Evolutionary conservation across 2,797 vertebrate genomes (phyloP), one percentile per base, ranked within the genome.

Genomic region (Cuculus canorus): DNA sequence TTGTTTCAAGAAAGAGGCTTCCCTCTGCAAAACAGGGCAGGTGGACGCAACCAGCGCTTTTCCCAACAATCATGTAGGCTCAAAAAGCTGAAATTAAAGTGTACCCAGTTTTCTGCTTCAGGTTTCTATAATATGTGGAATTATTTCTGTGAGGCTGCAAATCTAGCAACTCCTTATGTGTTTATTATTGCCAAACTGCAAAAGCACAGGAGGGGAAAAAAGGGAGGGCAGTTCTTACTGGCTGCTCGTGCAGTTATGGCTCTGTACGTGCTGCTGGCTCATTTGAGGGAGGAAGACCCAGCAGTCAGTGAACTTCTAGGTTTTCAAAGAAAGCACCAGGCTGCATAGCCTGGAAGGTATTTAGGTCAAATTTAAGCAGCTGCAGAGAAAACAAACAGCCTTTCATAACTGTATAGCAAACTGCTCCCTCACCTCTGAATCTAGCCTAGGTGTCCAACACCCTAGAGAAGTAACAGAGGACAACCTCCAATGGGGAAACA

Each of bases 341-440:
- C 50, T 91, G 48, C 33, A 41, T 48, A 82, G 57, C 45, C 75
- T 68, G 57, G 82, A 81, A 95, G 72, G 57, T 89, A 87, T 93
- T 94, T 71, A 82, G 72, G 82, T 88, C 94, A 73, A 48, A 88
- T 83, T 80, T 82, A 91, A 86, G 79, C 60, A 91, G 77, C 59
- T 90, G 83, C 70, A 76, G 61, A 79, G 64, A 56, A 91, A 89
- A 89, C 60, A 64, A 82, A 52, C 54, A 86, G 37, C 37, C 52
- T 88, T 87, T 89, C 71, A 43, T 57, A 85, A 94, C 39, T 33
- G 13, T 73, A 68, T 12, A 70, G 64, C 79, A 63, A 85, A 73
- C 56, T 1, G 6, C 32, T 80, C 60, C 68, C 48, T 85, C 3
- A 3, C 72, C 50, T 89, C 84, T 48, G 48, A 80, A 63, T 54